phyloP scores from a whole-genome alignment of 2,113 vertebrate species.

The Orthonyx spaldingii region DNA sequence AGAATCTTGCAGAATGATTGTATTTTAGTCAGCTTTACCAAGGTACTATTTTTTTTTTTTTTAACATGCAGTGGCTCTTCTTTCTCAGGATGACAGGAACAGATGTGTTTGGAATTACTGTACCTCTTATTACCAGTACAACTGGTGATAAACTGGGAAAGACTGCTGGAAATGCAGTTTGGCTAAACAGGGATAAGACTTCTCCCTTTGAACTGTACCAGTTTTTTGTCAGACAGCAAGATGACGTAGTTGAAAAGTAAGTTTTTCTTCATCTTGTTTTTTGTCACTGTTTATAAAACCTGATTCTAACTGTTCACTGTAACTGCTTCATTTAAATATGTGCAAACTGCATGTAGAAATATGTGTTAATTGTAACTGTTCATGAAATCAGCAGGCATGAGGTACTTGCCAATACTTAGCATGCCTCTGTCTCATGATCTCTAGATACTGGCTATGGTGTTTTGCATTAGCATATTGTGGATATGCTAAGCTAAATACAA shows the following conservation, averaged over 20 bases:
- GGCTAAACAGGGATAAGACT: slow-evolving; percentile 89
- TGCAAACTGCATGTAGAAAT: background rate
- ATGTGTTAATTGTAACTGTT: background rate
- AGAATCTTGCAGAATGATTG: background rate
- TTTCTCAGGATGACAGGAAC: slow-evolving; percentile 80
- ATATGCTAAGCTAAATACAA: background rate
- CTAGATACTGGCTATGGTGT: background rate
- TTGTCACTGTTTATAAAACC: background rate
- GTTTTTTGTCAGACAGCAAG: slow-evolving; percentile 89
- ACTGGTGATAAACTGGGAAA: slow-evolving; percentile 94
- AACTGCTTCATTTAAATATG: background rate
- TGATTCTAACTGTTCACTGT: background rate
- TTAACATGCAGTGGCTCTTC: background rate
- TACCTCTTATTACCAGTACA: slow-evolving; percentile 89
- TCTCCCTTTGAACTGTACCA: slow-evolving; percentile 96
- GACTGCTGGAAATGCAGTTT: slow-evolving; percentile 92
- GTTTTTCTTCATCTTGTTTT: background rate
- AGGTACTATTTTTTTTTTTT: background rate
- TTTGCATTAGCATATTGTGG: background rate
- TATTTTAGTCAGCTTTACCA: background rate
- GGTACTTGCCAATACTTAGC: background rate
- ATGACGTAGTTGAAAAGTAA: slow-evolving; percentile 80
- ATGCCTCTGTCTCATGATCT: background rate
- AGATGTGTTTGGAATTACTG: slow-evolving; percentile 89
- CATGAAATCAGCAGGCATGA: background rate